phyloP scores from a whole-genome alignment of 2,888 invertebrate genomes.

The Leptopilina syphax region DNA sequence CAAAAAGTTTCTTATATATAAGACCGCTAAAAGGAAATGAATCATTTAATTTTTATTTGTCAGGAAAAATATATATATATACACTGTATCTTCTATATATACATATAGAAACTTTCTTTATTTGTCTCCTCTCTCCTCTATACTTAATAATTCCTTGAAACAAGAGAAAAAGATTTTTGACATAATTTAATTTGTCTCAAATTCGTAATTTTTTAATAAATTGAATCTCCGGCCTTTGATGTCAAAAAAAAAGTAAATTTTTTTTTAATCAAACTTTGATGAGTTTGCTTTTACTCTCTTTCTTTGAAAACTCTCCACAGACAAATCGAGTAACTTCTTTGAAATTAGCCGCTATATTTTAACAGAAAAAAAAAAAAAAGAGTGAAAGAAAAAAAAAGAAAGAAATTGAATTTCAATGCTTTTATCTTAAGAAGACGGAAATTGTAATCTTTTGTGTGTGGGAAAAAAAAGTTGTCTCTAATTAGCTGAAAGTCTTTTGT shows the following conservation, averaged over 20 bases:
- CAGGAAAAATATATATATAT: no score
- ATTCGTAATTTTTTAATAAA: conserved; percentile 6
- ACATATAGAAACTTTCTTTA: no score
- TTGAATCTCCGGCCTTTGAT: conserved; percentile 12
- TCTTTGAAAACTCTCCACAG: conserved; percentile 6
- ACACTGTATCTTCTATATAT: no score
- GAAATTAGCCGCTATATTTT: background rate
- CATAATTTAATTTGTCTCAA: conserved; percentile 6
- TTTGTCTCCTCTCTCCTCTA: background rate
- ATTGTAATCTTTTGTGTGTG: background rate
- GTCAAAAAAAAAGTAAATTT: background rate
- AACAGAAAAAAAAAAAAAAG: background rate
- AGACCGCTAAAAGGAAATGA: no score
- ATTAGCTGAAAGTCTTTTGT: no score
- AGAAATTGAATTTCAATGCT: conserved; percentile 7
- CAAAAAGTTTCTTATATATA: no score
- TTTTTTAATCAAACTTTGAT: conserved; percentile 12
- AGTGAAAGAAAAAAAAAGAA: no score
- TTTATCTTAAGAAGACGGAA: background rate
- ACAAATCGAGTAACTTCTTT: background rate
- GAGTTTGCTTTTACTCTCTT: conserved; percentile 10
- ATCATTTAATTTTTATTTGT: no score
- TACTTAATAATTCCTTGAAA: no score
- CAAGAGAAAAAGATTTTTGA: background rate
- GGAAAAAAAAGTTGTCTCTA: no score